A percentile compares a stretch with the other conserved stretches of the same genome.
Conservation (phyloP, 2,113 vertebrate genomes). For the Rhynchomys soricoides region DNA sequence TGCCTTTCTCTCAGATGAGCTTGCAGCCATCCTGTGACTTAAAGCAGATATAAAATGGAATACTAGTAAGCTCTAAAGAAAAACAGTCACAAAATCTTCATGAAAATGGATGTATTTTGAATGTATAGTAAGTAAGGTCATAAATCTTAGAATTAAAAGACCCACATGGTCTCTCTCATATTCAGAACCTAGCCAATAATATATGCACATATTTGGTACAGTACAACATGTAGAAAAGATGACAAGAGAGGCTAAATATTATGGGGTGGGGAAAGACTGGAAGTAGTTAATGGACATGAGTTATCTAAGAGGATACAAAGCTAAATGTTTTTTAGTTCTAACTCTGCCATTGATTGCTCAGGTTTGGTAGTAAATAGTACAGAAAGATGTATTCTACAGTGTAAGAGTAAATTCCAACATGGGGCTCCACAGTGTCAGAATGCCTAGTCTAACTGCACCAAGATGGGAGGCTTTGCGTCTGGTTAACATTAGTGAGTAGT, state of each 20-base stretch:
- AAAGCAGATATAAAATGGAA: background rate
- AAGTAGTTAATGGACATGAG: too few species aligned
- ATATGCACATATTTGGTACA: background rate
- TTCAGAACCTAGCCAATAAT: background rate
- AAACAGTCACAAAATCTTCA: background rate
- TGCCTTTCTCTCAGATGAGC: background rate
- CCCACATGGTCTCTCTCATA: background rate
- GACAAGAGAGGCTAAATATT: background rate
- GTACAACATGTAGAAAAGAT: background rate
- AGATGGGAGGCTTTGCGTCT: background rate
- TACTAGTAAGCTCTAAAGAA: background rate
- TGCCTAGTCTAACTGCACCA: background rate
- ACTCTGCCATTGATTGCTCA: background rate
- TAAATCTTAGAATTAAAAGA: background rate
- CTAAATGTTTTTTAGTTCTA: background rate
- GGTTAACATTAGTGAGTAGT: background rate
- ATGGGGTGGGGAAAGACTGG: background rate
- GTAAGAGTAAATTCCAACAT: background rate
- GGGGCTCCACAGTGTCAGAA: background rate
- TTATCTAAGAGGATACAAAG: background rate
- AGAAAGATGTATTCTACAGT: background rate
- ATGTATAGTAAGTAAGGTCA: background rate
- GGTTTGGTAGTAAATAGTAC: background rate
- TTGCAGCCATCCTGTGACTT: background rate
- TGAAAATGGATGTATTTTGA: background rate